Conservation (phyloP, 2,888 invertebrate genomes). For the Lydus trimaculatus region DNA sequence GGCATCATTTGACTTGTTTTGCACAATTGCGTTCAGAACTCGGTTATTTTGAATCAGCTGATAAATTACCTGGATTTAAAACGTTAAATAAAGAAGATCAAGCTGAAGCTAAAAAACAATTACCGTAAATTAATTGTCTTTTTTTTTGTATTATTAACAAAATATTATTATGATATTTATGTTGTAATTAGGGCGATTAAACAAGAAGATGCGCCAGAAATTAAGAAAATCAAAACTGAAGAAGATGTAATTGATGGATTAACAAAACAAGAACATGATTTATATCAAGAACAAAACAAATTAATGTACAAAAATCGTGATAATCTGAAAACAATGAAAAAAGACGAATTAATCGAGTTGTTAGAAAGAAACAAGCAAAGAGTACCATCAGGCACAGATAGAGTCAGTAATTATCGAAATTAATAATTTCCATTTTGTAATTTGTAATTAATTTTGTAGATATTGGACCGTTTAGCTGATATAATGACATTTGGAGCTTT, state of each 20-base stretch:
- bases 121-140: slow-evolving; percentile 73
- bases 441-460: slow-evolving; percentile 61
- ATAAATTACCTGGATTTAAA: slow-evolving; percentile 79
- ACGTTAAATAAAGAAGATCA: slow-evolving; percentile 76
- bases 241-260: slow-evolving; percentile 64
- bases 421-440: background rate
- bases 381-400: slow-evolving; percentile 71
- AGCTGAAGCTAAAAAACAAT: slow-evolving; percentile 65
- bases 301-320: slow-evolving; percentile 73
- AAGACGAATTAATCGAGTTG: slow-evolving; percentile 68
- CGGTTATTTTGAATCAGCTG: slow-evolving; percentile 76
- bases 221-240: slow-evolving; percentile 76
- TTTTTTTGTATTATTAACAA: slow-evolving; percentile 10
- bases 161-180: slow-evolving; percentile 2
- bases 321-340: slow-evolving; percentile 66
- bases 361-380: slow-evolving; percentile 78
- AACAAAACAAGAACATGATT: slow-evolving; percentile 65
- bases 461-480: slow-evolving; percentile 81
- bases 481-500: slow-evolving; percentile 88
- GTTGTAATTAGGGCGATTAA: slow-evolving; percentile 56
- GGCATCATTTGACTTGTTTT: slow-evolving; percentile 95
- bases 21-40: slow-evolving; percentile 75
- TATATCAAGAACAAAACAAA: slow-evolving; percentile 77
- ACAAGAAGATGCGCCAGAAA: slow-evolving; percentile 66
- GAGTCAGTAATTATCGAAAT: slow-evolving; percentile 62